Evolutionary conservation across 2,113 vertebrate genomes (phyloP).

Genomic region (Procavia capensis): DNA sequence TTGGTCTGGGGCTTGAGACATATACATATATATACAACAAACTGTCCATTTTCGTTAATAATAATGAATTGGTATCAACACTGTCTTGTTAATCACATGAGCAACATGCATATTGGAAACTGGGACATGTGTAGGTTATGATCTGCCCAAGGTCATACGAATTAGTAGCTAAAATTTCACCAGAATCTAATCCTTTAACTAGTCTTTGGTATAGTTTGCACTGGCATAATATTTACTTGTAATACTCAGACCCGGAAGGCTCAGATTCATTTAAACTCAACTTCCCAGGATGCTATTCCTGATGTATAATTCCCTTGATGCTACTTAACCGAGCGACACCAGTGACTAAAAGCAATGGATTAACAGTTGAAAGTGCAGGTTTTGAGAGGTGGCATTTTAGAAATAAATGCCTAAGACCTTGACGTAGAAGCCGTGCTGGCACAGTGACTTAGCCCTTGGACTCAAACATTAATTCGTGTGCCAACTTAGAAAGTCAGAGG

Average conservation of each 20-base stretch:
- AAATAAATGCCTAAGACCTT: background rate
- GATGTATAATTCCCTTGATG: background rate
- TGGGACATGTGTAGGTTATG: background rate
- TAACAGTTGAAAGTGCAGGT: background rate
- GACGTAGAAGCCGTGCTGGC: background rate
- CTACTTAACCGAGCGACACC: background rate
- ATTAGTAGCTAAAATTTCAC: background rate
- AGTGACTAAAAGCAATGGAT: background rate
- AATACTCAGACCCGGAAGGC: background rate
- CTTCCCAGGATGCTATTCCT: background rate
- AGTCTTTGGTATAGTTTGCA: background rate
- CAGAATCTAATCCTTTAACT: constrained; percentile 15
- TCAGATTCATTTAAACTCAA: background rate
- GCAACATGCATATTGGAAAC: background rate
- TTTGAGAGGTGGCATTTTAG: background rate
- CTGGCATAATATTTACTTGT: constrained; percentile 23
- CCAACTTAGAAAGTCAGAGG: too few relatives aligned
- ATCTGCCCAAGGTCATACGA: background rate
- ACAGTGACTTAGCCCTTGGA: background rate
- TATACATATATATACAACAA: background rate
- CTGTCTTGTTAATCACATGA: background rate
- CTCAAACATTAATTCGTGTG: too few relatives aligned
- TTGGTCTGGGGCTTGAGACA: background rate
- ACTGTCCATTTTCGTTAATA: background rate
- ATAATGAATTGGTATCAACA: background rate